phyloP scores from a whole-genome alignment of 2,113 vertebrate species.

The Podarcis raffonei region DNA sequence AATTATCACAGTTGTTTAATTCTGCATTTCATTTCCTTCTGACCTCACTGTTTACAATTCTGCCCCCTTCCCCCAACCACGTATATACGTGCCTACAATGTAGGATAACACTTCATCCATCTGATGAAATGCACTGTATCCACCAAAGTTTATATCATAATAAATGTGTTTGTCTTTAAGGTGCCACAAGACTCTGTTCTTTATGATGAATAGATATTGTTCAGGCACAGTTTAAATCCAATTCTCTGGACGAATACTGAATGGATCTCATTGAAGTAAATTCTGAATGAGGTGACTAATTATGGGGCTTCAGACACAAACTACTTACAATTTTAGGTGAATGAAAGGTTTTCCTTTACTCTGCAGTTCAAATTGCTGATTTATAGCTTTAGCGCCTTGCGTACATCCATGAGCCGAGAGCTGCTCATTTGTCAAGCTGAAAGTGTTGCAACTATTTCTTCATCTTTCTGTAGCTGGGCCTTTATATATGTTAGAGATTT shows the following conservation, averaged over 20 bases:
- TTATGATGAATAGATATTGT: conserved; percentile 13
- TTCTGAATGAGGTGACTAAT: conserved; percentile 22
- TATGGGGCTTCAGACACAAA: conserved; percentile 57
- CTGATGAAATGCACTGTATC: no score
- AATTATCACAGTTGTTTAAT: no score
- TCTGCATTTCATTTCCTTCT: no score
- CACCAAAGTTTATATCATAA: no score
- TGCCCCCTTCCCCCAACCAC: no score
- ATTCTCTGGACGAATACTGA: conserved; percentile 43
- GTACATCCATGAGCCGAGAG: conserved; percentile 47
- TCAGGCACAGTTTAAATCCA: conserved; percentile 26
- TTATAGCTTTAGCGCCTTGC: conserved; percentile 64
- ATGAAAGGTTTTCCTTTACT: conserved; percentile 60
- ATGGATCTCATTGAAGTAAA: conserved; percentile 46
- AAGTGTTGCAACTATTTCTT: conserved; percentile 68
- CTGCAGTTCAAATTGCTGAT: conserved; percentile 56
- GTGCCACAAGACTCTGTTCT: no score
- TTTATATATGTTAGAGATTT: conserved; percentile 68
- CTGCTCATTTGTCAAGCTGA: conserved; percentile 59
- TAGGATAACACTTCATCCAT: no score
- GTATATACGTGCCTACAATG: no score
- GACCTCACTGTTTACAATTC: no score
- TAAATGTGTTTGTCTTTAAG: no score
- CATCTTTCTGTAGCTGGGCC: conserved; percentile 66
- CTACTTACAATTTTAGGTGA: conserved; percentile 66